phyloP scores from a whole-genome alignment of 2,113 vertebrate species.

The Scartelaos histophorus region DNA sequence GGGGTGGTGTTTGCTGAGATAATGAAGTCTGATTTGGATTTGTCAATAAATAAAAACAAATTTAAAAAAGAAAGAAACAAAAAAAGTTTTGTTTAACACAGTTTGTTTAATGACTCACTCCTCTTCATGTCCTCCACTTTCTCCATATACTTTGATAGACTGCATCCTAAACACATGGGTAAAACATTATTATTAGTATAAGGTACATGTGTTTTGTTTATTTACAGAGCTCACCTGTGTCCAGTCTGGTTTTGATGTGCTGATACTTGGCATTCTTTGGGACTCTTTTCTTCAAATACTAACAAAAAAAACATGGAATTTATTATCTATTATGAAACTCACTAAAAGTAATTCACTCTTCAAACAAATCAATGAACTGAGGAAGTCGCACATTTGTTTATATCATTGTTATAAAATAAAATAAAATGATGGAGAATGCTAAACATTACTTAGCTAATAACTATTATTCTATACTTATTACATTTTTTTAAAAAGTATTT shows the following conservation, averaged over 20 bases:
- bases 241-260: conserved; percentile 86
- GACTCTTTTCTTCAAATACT: conserved; percentile 87
- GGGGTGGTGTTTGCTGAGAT: too few species aligned
- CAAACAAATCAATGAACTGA: too few species aligned
- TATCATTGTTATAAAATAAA: too few species aligned
- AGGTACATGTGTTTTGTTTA: neutral
- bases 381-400: too few species aligned
- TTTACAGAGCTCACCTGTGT: conserved; percentile 82
- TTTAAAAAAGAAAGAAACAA: neutral
- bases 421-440: too few species aligned
- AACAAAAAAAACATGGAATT: conserved; percentile 7
- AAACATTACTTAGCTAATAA: too few species aligned
- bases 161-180: conserved; percentile 77
- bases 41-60: too few species aligned
- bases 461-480: too few species aligned
- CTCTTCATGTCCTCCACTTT: conserved; percentile 89
- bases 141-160: conserved; percentile 90
- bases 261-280: conserved; percentile 89
- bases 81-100: neutral
- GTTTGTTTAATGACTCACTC: conserved; percentile 81
- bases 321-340: too few species aligned
- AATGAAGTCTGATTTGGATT: too few species aligned
- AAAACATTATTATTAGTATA: neutral
- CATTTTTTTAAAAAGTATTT: too few species aligned
- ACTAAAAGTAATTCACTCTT: too few species aligned